phyloP scores from a whole-genome alignment of 23 tunicate genomes.

The Trididemnum clinides region DNA sequence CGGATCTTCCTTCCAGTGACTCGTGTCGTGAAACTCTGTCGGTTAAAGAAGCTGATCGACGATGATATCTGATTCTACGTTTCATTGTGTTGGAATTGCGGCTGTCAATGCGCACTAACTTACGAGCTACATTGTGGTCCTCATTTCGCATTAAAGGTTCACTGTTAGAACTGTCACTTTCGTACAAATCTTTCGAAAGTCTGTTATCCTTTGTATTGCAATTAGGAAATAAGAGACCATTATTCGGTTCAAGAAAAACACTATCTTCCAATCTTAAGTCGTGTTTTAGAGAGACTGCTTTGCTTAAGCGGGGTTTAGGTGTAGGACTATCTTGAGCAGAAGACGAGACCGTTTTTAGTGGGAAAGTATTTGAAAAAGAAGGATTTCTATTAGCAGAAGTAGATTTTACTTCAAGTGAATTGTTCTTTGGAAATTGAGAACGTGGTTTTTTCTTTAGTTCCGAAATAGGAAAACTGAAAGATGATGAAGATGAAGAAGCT shows the following conservation, averaged over 20 bases:
- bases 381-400: no score
- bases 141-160: slow-evolving; percentile 22
- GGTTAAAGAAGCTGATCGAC: slow-evolving; percentile 13
- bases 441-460: background rate
- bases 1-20: slow-evolving; percentile 6
- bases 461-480: background rate
- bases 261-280: background rate
- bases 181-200: background rate
- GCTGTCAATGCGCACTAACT: slow-evolving; percentile 60
- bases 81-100: slow-evolving; percentile 62
- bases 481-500: background rate
- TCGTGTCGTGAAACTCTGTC: background rate
- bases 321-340: background rate
- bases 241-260: background rate
- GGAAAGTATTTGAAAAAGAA: no score
- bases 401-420: background rate
- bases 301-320: background rate
- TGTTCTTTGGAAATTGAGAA: background rate
- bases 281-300: background rate
- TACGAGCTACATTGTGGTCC: slow-evolving; percentile 29
- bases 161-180: slow-evolving; percentile 20
- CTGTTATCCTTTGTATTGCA: background rate
- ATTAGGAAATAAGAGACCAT: background rate
- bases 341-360: background rate
- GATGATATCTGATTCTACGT: slow-evolving; percentile 33